Evolutionary conservation across 2,888 invertebrate species (phyloP).

Genomic region (Acleris laterana): DNA sequence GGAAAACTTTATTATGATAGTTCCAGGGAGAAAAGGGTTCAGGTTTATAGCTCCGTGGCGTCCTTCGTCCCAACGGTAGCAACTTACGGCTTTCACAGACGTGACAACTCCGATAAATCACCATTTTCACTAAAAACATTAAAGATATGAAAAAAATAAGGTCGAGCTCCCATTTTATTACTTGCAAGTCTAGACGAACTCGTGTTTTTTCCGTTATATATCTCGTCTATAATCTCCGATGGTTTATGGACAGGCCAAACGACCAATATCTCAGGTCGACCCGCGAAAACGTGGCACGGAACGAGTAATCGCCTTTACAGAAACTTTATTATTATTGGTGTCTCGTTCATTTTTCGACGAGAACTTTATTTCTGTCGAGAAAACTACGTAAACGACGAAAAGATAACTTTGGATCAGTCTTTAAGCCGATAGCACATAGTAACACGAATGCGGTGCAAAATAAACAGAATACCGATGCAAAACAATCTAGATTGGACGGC

Average conservation of each 20-base stretch:
- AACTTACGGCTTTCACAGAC: background rate
- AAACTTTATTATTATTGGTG: slow-evolving; percentile 31
- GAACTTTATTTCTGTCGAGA: slow-evolving; percentile 1
- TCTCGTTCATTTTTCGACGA: background rate
- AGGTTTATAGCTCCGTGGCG: slow-evolving; percentile 13
- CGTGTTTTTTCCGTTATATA: slow-evolving; percentile 22
- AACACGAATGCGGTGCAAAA: slow-evolving; percentile 4
- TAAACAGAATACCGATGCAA: slow-evolving; percentile 17
- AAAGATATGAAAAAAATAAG: slow-evolving; percentile 24
- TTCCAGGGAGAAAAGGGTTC: slow-evolving; percentile 23
- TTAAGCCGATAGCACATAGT: slow-evolving; percentile 6
- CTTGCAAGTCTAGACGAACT: slow-evolving; percentile 28
- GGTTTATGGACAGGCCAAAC: slow-evolving; percentile 22
- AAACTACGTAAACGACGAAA: background rate
- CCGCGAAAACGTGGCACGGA: slow-evolving; percentile 17
- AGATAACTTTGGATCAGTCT: background rate
- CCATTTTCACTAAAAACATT: slow-evolving; percentile 26
- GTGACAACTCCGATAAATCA: slow-evolving; percentile 23
- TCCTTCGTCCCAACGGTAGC: too few relatives aligned
- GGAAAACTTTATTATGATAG: slow-evolving; percentile 26
- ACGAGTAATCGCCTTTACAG: slow-evolving; percentile 19
- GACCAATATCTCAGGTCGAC: slow-evolving; percentile 24
- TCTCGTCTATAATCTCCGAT: slow-evolving; percentile 24
- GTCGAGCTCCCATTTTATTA: slow-evolving; percentile 24
- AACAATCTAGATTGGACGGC: slow-evolving; percentile 26